Evolutionary conservation across 2,888 invertebrate genomes (phyloP), one percentile per base, ranked within the genome.

Genomic region (Sycophila texana): DNA sequence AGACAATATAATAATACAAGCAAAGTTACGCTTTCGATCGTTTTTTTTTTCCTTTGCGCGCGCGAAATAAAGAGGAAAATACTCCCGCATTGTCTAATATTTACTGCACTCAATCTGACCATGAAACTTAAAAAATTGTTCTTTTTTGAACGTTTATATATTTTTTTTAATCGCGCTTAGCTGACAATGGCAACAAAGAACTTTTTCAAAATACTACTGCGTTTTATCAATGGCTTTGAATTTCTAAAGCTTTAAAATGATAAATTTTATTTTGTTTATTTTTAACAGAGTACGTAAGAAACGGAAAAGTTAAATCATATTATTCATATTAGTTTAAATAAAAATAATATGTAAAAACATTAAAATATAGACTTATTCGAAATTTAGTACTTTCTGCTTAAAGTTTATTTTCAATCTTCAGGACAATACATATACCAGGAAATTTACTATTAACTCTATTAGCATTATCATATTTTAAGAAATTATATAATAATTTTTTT

Each of bases 31-130:
- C 47, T 67, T 76, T 75, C 72, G 39, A 39, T 14, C 66, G 67
- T 70, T 75, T 78, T 76, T 78, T 76, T 72, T 79, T 77, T 71
- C 26, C n/a, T 58, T 77, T 16, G 12, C 22, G 30, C 10, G 51
- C 30, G 13, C 58, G 65, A 71, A 65, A 2, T 71, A 76, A 55
- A 60, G 53, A 68, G 60, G 18, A 67, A 18, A 75, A 66, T 57
- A 51, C 53, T 63, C 18, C 2, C 18, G 63, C 18, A 63, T 63
- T 47, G 63, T 63, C 47, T 63, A 47, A 63, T 13, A 20, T 18
- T 39, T 67, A 4, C 72, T 72, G 58, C 60, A 20, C 53, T 20
- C 60, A 7, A 30, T 22, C 51, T 47, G 67, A 67, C 61, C 73
- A 67, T 53, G 53, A 53, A 20, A 18, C 14, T 66, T 14, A 5